phyloP scores from a whole-genome alignment of 2,113 vertebrate genomes.

The Notothenia rossii region DNA sequence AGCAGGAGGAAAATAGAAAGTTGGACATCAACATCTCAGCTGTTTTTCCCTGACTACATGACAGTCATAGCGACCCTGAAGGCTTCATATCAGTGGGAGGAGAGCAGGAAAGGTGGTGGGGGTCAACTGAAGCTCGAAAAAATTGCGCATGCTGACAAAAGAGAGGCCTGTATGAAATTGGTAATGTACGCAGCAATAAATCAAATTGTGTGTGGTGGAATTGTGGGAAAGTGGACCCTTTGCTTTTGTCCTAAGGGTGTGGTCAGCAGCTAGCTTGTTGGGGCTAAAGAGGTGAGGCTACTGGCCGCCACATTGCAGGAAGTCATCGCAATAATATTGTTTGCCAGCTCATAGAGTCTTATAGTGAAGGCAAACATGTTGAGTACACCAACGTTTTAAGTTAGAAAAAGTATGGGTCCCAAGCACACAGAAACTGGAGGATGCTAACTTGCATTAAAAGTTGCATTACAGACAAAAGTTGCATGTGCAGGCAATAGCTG shows the following conservation, averaged over 20 bases:
- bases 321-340: no score
- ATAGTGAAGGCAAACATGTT: no score
- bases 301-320: not conserved
- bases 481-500: no score
- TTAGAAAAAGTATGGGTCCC: no score
- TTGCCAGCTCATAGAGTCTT: no score
- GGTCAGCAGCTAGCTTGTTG: slow-evolving; percentile 6
- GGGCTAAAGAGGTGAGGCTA: not conserved
- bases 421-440: no score
- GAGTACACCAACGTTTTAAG: no score
- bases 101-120: not conserved
- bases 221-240: not conserved
- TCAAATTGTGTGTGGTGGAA: not conserved
- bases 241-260: not conserved
- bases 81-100: slow-evolving; percentile 40
- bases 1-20: slow-evolving; percentile 49
- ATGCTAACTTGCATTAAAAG: no score
- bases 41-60: slow-evolving; percentile 51
- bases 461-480: no score
- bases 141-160: not conserved
- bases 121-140: not conserved
- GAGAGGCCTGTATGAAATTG: not conserved
- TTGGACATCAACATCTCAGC: slow-evolving; percentile 61
- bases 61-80: slow-evolving; percentile 48
- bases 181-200: not conserved